Base-by-base conservation (phyloP, 2,888 invertebrate genomes). In the Diarsia mendica region DNA sequence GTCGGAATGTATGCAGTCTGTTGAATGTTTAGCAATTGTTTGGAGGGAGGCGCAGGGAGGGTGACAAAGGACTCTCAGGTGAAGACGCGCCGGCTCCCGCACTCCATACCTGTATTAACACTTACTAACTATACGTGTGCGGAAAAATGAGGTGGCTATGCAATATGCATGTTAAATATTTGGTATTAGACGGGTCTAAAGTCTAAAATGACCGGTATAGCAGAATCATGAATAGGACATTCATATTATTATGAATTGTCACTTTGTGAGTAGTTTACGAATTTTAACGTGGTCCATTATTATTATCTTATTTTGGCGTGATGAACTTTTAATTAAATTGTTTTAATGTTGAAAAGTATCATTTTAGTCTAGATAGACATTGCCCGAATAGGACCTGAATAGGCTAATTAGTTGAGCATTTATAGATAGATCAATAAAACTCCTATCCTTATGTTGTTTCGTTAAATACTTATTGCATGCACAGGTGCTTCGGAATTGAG, bases 11-110 rank as follows among this genome's bases (percentile, higher is more conserved):
- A 80, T 87, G 77, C 82, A 82, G 81, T 80, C 87, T 79, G 86
- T 86, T 85, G 91, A 88, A 90, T 90, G 89, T 89, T 89, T 90
- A 89, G 90, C 92, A 91, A 93, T 94, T 92, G 93, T 92, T 92
- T 89, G 87, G 89, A 85, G 83, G 86, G 88, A 86, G 87, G 86
- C 87, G 75, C 89, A 88, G 92, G 89, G 87, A 83, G 90, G 85
- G 84, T 94, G 95, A 95, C 95, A 95, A 95, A 95, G 95, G 87
- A 93, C 94, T 89, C 95, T 95, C 88, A 87, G 84, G 75, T 88
- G 92, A 91, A 89, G 91, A 86, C 90, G 88, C 88, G 88, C 64
- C 80, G 85, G 79, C 83, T 74, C 84, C 82, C 87, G 80, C 76
- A 79, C 87, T 67, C 82, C 83, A 75, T 75, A 77, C 75, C 68